phyloP scores from a whole-genome alignment of 2,888 invertebrate genomes.

The Scaptodrosophila latifasciaeformis region DNA sequence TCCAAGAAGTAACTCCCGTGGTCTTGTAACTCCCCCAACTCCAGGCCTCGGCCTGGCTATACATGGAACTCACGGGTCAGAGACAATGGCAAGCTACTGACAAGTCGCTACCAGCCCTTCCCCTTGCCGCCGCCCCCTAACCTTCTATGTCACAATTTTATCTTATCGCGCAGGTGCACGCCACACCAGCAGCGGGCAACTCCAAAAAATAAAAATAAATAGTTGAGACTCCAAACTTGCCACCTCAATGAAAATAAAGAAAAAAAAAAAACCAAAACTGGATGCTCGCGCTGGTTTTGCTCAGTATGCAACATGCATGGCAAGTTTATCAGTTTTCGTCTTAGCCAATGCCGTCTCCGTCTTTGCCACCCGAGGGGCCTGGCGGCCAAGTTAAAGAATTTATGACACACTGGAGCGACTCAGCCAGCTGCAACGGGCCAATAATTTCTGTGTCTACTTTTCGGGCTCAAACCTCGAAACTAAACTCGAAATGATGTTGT shows the following conservation, averaged over 20 bases:
- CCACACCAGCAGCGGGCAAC: slow-evolving; percentile 27
- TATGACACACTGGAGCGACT: slow-evolving; percentile 39
- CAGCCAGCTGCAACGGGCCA: slow-evolving; percentile 3
- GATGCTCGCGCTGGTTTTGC: slow-evolving; percentile 28
- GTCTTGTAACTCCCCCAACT: slow-evolving; percentile 6
- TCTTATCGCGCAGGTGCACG: slow-evolving; percentile 63
- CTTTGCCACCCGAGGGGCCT: no score
- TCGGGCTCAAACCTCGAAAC: no score
- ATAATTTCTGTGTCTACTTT: slow-evolving; percentile 6
- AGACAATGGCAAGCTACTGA: slow-evolving; percentile 59
- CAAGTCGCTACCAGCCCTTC: slow-evolving; percentile 63
- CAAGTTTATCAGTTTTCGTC: slow-evolving; percentile 33
- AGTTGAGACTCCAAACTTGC: not conserved
- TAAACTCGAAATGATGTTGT: no score
- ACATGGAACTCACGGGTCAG: slow-evolving; percentile 1
- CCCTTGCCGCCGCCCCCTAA: slow-evolving; percentile 33
- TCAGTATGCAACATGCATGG: slow-evolving; percentile 48
- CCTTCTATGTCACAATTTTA: slow-evolving; percentile 38
- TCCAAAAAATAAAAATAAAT: not conserved
- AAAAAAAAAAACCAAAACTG: not conserved
- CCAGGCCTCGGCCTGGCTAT: slow-evolving; percentile 20
- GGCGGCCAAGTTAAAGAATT: slow-evolving; percentile 31
- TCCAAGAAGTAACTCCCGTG: slow-evolving; percentile 2
- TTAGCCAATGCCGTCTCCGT: no score
- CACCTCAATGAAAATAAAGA: not conserved